phyloP scores from a whole-genome alignment of 2,113 vertebrate genomes.

The Callaeas wilsoni region DNA sequence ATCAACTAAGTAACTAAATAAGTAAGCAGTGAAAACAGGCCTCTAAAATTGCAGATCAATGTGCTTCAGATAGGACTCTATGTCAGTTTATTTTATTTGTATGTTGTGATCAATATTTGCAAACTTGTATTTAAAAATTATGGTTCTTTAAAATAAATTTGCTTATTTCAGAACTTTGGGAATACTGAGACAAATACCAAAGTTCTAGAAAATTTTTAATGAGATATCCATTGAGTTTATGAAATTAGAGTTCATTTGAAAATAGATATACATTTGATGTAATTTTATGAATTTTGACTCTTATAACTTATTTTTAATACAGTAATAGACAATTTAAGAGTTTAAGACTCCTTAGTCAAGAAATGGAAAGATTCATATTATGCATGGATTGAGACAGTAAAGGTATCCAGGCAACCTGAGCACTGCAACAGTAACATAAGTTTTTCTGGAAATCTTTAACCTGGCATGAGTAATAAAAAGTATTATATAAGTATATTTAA shows the following conservation, averaged over 20 bases:
- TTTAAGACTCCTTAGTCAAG: neutral
- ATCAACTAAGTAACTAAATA: neutral
- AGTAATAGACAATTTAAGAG: neutral
- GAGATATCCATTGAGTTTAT: neutral
- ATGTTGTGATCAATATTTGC: neutral
- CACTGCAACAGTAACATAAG: accelerated
- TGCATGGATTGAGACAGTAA: neutral
- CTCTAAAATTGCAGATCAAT: neutral
- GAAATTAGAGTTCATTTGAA: neutral
- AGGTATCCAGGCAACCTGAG: neutral
- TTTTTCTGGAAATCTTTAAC: neutral
- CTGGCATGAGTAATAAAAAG: neutral
- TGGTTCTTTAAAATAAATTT: neutral
- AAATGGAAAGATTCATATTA: accelerated
- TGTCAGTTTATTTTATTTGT: neutral
- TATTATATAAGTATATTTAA: neutral
- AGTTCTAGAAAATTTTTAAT: neutral
- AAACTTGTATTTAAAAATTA: neutral
- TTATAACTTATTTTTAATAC: neutral
- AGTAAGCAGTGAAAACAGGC: neutral
- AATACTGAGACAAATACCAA: neutral
- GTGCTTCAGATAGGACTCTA: neutral
- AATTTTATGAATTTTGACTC: neutral
- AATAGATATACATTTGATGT: accelerated
- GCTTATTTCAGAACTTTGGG: neutral